A percentile compares a stretch with the other conserved stretches of the same genome.
Evolutionary conservation across 2,888 invertebrate species (phyloP).

Genomic region (Apocheima hispidaria): DNA sequence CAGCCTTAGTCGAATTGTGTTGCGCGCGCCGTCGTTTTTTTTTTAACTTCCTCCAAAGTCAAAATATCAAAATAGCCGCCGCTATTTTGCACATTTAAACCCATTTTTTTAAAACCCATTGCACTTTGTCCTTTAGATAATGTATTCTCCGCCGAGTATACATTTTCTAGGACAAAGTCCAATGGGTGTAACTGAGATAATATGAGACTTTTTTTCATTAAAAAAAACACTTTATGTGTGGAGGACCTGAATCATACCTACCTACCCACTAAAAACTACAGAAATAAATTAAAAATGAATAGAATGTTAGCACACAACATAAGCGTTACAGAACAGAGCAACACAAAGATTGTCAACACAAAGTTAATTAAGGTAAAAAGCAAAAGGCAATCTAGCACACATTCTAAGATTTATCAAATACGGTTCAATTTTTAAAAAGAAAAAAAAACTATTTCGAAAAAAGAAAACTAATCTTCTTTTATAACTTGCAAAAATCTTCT

Average conservation of each 20-base stretch:
- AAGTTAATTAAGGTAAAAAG: constrained; percentile 16
- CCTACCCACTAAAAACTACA: constrained; percentile 15
- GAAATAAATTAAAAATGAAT: constrained; percentile 16
- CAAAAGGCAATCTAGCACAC: constrained; percentile 1
- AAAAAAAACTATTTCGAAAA: not conserved
- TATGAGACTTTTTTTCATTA: not conserved
- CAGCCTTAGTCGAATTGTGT: too few species aligned
- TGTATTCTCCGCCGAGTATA: too few species aligned
- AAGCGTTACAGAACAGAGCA: constrained; percentile 38
- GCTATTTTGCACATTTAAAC: too few species aligned
- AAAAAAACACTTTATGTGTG: not conserved
- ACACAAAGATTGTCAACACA: constrained; percentile 30
- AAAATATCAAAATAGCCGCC: too few species aligned
- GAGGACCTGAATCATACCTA: not conserved
- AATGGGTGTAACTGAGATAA: too few species aligned
- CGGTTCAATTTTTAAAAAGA: not conserved
- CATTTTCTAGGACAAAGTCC: too few species aligned
- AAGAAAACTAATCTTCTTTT: not conserved
- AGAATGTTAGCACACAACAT: constrained; percentile 33
- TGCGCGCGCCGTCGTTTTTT: too few species aligned
- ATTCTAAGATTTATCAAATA: constrained; percentile 5
- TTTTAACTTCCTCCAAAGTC: too few species aligned
- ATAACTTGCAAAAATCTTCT: not conserved
- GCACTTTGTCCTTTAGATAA: too few species aligned
- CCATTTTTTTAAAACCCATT: too few species aligned